phyloP scores from a whole-genome alignment of 2,888 invertebrate species.

The Apamea sordens region DNA sequence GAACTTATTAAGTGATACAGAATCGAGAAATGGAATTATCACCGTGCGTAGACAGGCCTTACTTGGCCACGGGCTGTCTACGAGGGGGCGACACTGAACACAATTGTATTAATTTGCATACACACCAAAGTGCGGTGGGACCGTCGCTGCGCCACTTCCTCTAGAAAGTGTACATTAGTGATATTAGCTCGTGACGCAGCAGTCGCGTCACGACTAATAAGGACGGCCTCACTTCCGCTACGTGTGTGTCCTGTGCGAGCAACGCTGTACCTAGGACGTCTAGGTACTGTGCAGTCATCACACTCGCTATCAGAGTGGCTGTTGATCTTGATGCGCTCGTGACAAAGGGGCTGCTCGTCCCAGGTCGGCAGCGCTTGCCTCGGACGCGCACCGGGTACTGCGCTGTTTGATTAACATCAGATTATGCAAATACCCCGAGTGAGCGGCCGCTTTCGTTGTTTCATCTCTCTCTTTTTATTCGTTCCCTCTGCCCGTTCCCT shows the following conservation, averaged over 20 bases:
- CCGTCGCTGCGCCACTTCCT: conserved; percentile 72
- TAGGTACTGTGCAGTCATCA: conserved; percentile 41
- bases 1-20: conserved; percentile 43
- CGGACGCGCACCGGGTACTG: conserved; percentile 73
- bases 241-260: conserved; percentile 72
- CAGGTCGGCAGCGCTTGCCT: conserved; percentile 46
- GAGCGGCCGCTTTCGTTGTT: conserved; percentile 88
- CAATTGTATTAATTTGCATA: conserved; percentile 62
- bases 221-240: conserved; percentile 77
- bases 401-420: conserved; percentile 89
- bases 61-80: conserved; percentile 49
- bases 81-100: conserved; percentile 40
- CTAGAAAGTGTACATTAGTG: conserved; percentile 66
- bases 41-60: conserved; percentile 47
- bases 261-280: conserved; percentile 22
- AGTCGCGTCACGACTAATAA: conserved; percentile 74
- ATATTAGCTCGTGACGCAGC: conserved; percentile 66
- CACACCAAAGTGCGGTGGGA: conserved; percentile 59
- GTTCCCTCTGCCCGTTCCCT: conserved; percentile 82
- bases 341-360: conserved; percentile 55
- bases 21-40: conserved; percentile 59
- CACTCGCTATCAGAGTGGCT: conserved; percentile 42
- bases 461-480: conserved; percentile 85
- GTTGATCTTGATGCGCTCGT: conserved; percentile 57
- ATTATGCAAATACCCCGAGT: conserved; percentile 89